These are phyloP conservation scores for Rallus limicola DNA, from an alignment of 2,113 vertebrate species.

Conservation along the genomic window DNA sequence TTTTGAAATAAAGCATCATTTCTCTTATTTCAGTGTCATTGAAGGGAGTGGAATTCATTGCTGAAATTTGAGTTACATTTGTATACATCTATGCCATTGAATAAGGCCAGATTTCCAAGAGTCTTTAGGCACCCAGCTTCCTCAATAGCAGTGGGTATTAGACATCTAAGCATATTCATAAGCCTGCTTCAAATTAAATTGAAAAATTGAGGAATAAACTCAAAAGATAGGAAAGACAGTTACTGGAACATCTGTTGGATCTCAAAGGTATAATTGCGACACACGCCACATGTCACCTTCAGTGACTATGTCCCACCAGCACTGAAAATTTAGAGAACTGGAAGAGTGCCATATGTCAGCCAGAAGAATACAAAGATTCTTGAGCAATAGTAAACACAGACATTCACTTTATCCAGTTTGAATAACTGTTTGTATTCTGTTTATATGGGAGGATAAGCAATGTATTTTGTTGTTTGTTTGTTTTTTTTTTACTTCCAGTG, in stretches of 20 bases:
- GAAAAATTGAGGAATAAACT: neutral
- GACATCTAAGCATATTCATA: neutral
- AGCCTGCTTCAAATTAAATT: neutral
- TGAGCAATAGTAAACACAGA: conserved; percentile 44
- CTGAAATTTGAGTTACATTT: neutral
- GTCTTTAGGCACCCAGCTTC: neutral
- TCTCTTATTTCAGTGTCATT: neutral
- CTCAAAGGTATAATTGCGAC: conserved; percentile 59
- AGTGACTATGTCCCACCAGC: conserved; percentile 60
- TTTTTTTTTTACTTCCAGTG: neutral
- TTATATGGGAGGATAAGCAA: neutral
- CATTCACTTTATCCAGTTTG: conserved; percentile 18
- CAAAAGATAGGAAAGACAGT: neutral
- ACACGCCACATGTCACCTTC: conserved; percentile 64
- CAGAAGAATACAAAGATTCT: conserved; percentile 6
- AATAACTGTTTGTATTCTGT: neutral
- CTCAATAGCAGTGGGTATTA: neutral
- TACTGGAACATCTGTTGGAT: conserved; percentile 58
- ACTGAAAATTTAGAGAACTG: conserved; percentile 70
- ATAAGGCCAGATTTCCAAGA: neutral
- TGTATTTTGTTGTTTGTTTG: neutral
- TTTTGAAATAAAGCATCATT: neutral
- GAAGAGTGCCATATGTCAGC: conserved; percentile 63
- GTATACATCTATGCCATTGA: neutral
- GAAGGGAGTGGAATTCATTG: neutral